Conservation (phyloP, 2,113 vertebrate genomes). For the Epinephelus moara region DNA sequence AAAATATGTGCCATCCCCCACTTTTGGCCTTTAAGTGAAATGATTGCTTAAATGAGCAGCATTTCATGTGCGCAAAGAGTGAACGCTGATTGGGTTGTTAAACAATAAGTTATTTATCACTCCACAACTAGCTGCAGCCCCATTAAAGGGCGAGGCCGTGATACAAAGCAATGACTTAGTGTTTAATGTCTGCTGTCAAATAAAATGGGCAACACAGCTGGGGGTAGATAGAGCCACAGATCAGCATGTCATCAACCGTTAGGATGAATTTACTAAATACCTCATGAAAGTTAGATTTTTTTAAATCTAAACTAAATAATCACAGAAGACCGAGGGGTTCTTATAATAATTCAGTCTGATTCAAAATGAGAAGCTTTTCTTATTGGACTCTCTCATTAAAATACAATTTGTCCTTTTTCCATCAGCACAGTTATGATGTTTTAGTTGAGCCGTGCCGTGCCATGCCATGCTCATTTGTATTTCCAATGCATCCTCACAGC, state of each 20-base stretch:
- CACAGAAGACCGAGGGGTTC: constrained; percentile 33
- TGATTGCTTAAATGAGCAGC: constrained; percentile 98
- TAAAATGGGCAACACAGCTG: constrained; percentile 78
- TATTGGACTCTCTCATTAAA: constrained; percentile 34
- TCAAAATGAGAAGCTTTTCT: constrained; percentile 49
- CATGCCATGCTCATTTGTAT: constrained; percentile 68
- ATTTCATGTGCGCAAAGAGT: constrained; percentile 97
- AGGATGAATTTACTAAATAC: constrained; percentile 67
- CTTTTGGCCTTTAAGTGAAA: constrained; percentile 97
- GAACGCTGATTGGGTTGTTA: constrained; percentile 99
- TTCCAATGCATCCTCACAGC: constrained; percentile 65
- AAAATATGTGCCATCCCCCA: constrained; percentile 92
- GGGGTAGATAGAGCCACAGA: constrained; percentile 72
- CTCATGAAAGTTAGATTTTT: constrained; percentile 67
- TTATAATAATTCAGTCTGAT: constrained; percentile 27
- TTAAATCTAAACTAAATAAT: constrained; percentile 57
- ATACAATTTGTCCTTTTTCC: constrained; percentile 48
- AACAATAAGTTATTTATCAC: constrained; percentile 99
- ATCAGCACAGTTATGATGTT: constrained; percentile 33
- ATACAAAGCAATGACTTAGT: constrained; percentile 95
- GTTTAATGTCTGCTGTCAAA: constrained; percentile 89
- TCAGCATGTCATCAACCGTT: constrained; percentile 72
- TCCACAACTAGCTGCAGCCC: constrained; percentile 94
- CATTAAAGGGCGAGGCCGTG: constrained; percentile 97
- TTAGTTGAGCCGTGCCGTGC: constrained; percentile 37